A percentile compares a stretch with the other conserved stretches of the same genome.
Conservation (phyloP, 2,888 invertebrate genomes). For the Chaitophorus viminalis region DNA sequence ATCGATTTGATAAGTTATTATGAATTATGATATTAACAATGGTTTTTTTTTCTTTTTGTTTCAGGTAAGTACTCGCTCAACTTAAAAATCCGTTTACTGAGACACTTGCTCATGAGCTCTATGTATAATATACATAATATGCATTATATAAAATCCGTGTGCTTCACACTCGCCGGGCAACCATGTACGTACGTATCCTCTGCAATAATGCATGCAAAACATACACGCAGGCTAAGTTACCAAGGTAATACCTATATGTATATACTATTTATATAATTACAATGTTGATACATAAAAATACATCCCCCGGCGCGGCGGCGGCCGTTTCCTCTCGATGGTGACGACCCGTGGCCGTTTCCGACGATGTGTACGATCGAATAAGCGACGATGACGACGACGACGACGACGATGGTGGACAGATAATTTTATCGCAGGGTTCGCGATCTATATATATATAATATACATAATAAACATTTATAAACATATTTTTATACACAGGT, state of each 20-base stretch:
- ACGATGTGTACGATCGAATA: not conserved
- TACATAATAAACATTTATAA: not conserved
- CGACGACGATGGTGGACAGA: not conserved
- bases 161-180: not conserved
- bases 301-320: too few relatives aligned
- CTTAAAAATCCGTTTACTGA: not conserved
- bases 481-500: not conserved
- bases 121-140: not conserved
- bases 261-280: too few relatives aligned
- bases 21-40: not conserved
- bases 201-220: not conserved
- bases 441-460: not conserved
- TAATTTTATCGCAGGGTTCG: not conserved
- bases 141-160: not conserved
- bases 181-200: not conserved
- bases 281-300: too few relatives aligned
- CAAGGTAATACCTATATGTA: too few relatives aligned
- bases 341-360: not conserved
- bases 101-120: too few relatives aligned
- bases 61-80: constrained; percentile 42
- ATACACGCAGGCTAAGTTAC: not conserved
- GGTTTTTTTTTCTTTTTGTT: constrained; percentile 29
- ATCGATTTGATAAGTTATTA: not conserved
- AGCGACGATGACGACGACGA: not conserved
- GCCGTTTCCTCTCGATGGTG: not conserved